Percentiles rank a stretch among this genome's conserved stretches.
Conservation (phyloP, 2,113 vertebrate genomes). For the Phyllostomus discolor region DNA sequence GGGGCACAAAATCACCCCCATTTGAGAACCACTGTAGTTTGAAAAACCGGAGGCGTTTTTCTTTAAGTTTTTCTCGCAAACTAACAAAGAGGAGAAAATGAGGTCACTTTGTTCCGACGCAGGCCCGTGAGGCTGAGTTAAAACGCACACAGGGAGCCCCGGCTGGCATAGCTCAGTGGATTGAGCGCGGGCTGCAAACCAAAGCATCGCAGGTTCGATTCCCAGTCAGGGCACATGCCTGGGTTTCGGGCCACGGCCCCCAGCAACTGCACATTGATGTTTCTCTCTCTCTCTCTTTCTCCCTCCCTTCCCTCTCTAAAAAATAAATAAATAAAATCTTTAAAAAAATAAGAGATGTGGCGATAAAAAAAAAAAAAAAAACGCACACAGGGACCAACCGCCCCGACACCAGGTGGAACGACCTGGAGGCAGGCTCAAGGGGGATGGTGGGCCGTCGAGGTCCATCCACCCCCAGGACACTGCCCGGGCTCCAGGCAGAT, state of each 20-base stretch:
- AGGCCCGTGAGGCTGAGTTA: background rate
- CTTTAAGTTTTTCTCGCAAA: background rate
- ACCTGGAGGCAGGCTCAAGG: background rate
- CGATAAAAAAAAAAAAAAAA: too few species aligned
- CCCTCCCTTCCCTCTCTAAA: too few species aligned
- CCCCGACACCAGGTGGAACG: accelerated
- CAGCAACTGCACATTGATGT: too few species aligned
- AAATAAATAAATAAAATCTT: too few species aligned
- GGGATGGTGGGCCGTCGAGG: accelerated
- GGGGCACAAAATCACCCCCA: too few species aligned
- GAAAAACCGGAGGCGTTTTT: background rate
- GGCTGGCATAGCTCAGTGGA: too few species aligned
- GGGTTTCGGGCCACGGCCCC: too few species aligned
- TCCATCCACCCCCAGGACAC: background rate
- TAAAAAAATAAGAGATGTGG: too few species aligned
- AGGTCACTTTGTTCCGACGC: background rate
- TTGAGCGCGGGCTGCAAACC: too few species aligned
- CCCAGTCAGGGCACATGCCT: too few species aligned
- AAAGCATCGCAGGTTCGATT: too few species aligned
- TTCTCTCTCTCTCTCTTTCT: too few species aligned
- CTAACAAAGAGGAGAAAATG: background rate
- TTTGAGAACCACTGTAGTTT: background rate
- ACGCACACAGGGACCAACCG: accelerated
- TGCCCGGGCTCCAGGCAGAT: background rate
- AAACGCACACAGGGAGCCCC: background rate